A percentile compares a stretch with the other conserved stretches of the same genome.
Conservation (phyloP, 2,113 vertebrate species). For the Microtus pennsylvanicus region DNA sequence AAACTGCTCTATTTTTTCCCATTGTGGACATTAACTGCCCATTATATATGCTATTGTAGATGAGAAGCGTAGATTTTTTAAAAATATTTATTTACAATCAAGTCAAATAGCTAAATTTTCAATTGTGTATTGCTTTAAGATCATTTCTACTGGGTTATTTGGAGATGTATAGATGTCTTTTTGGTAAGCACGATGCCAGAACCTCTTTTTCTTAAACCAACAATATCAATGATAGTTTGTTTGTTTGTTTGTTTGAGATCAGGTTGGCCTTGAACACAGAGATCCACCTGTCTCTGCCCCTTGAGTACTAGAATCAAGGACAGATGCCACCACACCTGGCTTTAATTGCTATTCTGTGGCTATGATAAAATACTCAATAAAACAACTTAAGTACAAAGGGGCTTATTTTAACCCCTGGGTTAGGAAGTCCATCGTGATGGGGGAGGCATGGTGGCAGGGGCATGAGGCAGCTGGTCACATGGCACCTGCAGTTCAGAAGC, state of each 20-base stretch:
- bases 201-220: neutral
- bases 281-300: neutral
- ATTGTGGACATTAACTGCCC: neutral
- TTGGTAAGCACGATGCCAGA: accelerated
- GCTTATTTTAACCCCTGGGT: neutral
- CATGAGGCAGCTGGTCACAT: neutral
- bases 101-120: neutral
- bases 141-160: neutral
- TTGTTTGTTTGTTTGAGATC: neutral
- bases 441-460: neutral
- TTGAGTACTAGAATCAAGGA: neutral
- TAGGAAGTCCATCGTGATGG: neutral
- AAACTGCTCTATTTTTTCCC: neutral
- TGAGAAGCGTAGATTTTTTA: neutral
- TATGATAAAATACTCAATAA: neutral
- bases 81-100: neutral
- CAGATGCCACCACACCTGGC: neutral
- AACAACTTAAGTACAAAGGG: neutral
- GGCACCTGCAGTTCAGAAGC: neutral
- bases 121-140: neutral
- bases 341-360: neutral
- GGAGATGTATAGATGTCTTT: neutral
- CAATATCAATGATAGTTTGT: neutral
- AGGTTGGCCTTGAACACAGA: neutral
- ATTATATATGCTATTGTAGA: neutral